These are phyloP conservation scores for Cisticola juncidis DNA, from an alignment of 2,113 vertebrate genomes.

Conservation along the genomic window DNA sequence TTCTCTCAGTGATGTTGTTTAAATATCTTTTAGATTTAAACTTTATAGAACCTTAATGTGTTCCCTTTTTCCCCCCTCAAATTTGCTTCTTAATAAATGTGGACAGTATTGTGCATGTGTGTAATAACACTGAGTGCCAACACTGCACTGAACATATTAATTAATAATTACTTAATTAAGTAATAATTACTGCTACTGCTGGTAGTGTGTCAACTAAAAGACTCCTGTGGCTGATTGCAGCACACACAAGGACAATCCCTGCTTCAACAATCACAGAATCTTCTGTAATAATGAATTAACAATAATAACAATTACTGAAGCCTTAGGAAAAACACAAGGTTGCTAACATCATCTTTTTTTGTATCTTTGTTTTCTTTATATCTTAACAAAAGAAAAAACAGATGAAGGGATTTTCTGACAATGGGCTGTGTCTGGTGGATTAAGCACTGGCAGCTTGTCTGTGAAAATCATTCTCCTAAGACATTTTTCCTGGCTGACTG, in stretches of 20 bases:
- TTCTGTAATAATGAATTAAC: neutral
- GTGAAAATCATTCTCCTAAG: neutral
- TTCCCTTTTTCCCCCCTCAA: rapidly evolving
- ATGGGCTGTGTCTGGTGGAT: neutral
- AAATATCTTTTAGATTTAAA: neutral
- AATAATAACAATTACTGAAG: neutral
- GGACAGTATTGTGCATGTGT: neutral
- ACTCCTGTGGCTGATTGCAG: neutral
- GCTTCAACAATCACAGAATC: neutral
- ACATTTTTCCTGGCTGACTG: neutral
- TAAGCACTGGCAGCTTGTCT: neutral
- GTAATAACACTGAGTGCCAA: neutral
- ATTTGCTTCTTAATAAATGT: neutral
- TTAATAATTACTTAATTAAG: neutral
- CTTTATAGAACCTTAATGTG: neutral
- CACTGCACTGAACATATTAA: neutral
- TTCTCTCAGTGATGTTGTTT: neutral
- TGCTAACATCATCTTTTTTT: neutral
- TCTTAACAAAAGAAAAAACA: neutral
- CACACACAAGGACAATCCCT: neutral
- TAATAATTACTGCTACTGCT: neutral
- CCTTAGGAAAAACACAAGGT: too few relatives aligned
- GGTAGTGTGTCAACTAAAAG: neutral
- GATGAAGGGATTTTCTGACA: neutral
- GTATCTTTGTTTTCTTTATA: neutral